phyloP scores from a whole-genome alignment of 1,140 invertebrate genomes.

The Hesperophylax magnus region DNA sequence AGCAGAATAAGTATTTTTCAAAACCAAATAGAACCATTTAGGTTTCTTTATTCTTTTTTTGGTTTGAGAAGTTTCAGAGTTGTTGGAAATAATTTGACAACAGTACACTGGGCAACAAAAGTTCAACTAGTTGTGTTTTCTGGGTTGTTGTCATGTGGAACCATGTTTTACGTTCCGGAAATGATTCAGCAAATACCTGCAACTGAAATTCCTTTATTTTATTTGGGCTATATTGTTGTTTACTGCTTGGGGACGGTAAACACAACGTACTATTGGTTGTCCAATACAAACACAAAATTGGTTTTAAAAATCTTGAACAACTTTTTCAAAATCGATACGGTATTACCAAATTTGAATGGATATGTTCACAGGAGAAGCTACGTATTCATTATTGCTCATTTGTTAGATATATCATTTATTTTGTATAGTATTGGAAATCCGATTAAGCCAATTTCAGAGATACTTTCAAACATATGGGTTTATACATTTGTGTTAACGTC shows the following conservation, averaged over 20 bases:
- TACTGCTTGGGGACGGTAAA: neutral
- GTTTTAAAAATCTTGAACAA: too few species aligned
- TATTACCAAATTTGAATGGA: too few species aligned
- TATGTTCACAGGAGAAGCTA: too few species aligned
- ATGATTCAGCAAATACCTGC: neutral
- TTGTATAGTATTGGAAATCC: too few species aligned
- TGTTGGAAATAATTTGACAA: neutral
- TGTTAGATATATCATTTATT: too few species aligned
- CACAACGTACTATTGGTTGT: neutral
- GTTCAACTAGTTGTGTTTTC: neutral
- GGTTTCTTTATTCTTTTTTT: neutral
- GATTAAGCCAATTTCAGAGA: too few species aligned
- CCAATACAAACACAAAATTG: neutral
- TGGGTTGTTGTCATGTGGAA: neutral
- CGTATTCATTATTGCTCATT: too few species aligned
- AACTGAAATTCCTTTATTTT: neutral
- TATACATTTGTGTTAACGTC: too few species aligned
- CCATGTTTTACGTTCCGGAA: neutral
- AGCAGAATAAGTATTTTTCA: too few species aligned
- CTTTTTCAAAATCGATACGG: too few species aligned
- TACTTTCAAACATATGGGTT: too few species aligned
- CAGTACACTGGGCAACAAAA: neutral
- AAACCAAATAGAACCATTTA: neutral
- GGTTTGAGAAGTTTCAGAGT: neutral
- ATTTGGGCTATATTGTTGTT: neutral